Conservation (phyloP, 1,140 invertebrate species). For the Trichoplusia ni region DNA sequence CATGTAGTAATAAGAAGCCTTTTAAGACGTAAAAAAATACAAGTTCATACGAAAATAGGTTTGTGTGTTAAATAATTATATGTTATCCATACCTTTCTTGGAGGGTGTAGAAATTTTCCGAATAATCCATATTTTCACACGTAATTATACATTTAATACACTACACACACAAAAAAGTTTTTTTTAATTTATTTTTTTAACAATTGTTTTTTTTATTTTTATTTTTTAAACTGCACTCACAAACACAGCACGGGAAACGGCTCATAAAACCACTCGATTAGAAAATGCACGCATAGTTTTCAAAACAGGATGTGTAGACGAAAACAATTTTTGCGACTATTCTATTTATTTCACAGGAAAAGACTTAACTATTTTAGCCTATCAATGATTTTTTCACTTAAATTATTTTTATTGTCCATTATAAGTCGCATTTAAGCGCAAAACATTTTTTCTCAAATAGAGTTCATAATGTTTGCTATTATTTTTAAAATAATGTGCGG, state of each 20-base stretch:
- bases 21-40: no score
- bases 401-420: not conserved
- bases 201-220: not conserved
- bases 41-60: no score
- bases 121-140: no score
- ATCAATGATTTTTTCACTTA: not conserved
- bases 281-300: constrained; percentile 21
- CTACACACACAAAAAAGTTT: constrained; percentile 10
- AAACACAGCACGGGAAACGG: constrained; percentile 16
- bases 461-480: constrained; percentile 27
- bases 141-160: no score
- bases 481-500: constrained; percentile 36
- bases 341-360: constrained; percentile 16
- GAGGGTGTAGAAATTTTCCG: no score
- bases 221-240: constrained; percentile 12
- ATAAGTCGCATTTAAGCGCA: not conserved
- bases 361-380: not conserved
- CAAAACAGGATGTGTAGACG: constrained; percentile 35
- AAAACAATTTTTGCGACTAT: constrained; percentile 29
- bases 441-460: not conserved
- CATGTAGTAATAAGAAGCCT: no score
- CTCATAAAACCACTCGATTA: constrained; percentile 7
- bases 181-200: not conserved
- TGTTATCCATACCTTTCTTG: no score
- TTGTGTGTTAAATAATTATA: no score